Evolutionary conservation across 2,113 vertebrate genomes (phyloP).

Genomic region (Stegastes partitus): DNA sequence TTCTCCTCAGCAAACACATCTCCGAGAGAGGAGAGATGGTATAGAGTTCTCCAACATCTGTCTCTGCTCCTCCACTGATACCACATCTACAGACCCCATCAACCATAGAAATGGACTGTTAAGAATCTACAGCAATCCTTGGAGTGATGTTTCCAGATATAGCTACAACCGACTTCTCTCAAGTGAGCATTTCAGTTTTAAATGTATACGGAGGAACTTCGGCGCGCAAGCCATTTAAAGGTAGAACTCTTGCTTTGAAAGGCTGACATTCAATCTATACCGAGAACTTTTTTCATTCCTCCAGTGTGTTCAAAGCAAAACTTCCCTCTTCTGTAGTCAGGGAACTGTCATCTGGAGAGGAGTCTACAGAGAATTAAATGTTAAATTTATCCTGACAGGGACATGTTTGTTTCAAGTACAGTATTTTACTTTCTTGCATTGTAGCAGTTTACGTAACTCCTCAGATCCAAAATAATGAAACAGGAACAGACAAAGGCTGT

Average conservation of each 20-base stretch:
- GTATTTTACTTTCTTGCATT: slow-evolving; percentile 65
- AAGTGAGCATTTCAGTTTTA: slow-evolving; percentile 71
- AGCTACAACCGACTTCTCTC: slow-evolving; percentile 62
- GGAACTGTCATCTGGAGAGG: slow-evolving; percentile 46
- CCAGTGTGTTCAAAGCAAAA: slow-evolving; percentile 27
- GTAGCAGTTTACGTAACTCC: slow-evolving; percentile 61
- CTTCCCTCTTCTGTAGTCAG: slow-evolving; percentile 34
- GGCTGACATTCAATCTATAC: slow-evolving; percentile 39
- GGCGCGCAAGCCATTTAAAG: slow-evolving; percentile 35
- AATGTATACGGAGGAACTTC: slow-evolving; percentile 66
- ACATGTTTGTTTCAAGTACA: slow-evolving; percentile 44
- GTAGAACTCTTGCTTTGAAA: slow-evolving; percentile 64
- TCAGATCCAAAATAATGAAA: slow-evolving; percentile 31
- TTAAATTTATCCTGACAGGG: slow-evolving; percentile 54
- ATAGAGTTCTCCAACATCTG: slow-evolving; percentile 85
- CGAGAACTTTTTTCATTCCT: slow-evolving; percentile 42
- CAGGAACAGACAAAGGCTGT: slow-evolving; percentile 24
- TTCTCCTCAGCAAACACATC: slow-evolving; percentile 78
- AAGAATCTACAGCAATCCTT: slow-evolving; percentile 62
- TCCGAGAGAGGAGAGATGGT: slow-evolving; percentile 72
- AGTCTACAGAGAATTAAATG: slow-evolving; percentile 49
- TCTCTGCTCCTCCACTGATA: slow-evolving; percentile 71
- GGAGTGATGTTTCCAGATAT: slow-evolving; percentile 66
- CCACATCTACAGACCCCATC: slow-evolving; percentile 75
- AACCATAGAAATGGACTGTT: slow-evolving; percentile 82